A percentile compares a stretch with the other conserved stretches of the same genome.
These are phyloP conservation scores for Leptopilina drosophilae DNA, from an alignment of 2,888 invertebrate genomes.

Conservation along the genomic window DNA sequence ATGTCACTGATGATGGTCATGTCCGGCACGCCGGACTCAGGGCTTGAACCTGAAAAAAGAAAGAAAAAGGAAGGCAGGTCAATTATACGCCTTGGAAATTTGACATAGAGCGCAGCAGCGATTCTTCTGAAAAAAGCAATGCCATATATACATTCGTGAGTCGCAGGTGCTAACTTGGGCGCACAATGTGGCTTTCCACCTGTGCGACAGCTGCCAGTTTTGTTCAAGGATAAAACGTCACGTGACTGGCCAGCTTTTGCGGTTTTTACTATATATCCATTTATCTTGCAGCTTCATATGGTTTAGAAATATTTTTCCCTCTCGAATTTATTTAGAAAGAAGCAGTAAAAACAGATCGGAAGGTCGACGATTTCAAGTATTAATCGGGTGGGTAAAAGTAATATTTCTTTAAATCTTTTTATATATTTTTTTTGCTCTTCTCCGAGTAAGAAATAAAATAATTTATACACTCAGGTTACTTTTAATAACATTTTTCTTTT, in stretches of 20 bases:
- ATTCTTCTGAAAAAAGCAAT: constrained; percentile 30
- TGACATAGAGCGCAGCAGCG: not conserved
- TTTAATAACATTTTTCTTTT: no score
- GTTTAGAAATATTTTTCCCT: not conserved
- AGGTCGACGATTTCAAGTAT: not conserved
- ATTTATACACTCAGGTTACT: no score
- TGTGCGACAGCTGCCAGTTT: constrained; percentile 58
- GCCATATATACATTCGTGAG: constrained; percentile 41
- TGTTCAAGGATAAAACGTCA: constrained; percentile 49
- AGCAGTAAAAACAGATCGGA: not conserved
- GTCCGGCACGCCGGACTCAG: constrained; percentile 90
- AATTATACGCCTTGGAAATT: constrained; percentile 10
- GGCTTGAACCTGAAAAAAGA: constrained; percentile 77
- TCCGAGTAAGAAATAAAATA: no score
- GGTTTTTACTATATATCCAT: constrained; percentile 1
- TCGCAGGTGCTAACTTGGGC: constrained; percentile 57
- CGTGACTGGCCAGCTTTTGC: constrained; percentile 46
- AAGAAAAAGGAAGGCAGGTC: constrained; percentile 40
- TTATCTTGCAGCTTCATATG: not conserved
- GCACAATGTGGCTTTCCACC: constrained; percentile 54
- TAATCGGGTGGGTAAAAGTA: no score
- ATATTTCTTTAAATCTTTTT: no score
- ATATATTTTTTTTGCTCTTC: no score
- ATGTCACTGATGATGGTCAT: constrained; percentile 95
- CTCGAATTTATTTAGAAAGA: not conserved